Evolutionary conservation across 2,797 vertebrate genomes (phyloP).

Genomic region (Prunella strophiata): DNA sequence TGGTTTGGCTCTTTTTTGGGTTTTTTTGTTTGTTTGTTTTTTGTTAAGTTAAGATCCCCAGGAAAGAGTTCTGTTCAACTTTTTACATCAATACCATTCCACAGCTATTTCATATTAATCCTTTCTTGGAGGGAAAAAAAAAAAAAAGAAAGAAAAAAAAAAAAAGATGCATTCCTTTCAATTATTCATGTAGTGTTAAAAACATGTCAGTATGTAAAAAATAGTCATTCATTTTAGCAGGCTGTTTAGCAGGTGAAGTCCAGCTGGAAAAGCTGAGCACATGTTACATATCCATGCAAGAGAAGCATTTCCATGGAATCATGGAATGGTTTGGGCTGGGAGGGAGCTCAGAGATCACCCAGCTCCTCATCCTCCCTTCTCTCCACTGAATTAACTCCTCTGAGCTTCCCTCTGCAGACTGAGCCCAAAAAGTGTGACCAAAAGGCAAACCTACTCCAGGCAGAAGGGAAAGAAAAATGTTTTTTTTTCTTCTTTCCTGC

Average conservation of each 20-base stretch:
- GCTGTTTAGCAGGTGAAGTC: background rate
- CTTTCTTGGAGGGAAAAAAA: background rate
- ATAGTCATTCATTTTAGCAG: background rate
- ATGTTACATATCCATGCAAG: background rate
- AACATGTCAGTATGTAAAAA: background rate
- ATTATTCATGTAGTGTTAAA: background rate
- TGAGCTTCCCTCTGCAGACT: background rate
- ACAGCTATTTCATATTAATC: background rate
- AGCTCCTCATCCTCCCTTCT: background rate
- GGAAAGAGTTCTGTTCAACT: background rate
- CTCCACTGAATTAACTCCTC: background rate
- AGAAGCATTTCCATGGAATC: background rate
- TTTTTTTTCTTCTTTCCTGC: background rate
- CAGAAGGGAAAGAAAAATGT: background rate
- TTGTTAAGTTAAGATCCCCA: background rate
- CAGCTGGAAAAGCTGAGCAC: background rate
- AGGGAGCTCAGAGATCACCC: background rate
- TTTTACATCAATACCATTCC: background rate
- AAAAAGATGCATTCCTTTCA: background rate
- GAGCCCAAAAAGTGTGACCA: background rate
- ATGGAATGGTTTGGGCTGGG: background rate
- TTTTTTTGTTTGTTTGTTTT: no score
- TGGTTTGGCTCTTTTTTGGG: no score
- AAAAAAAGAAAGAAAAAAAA: background rate
- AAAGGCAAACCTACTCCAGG: background rate